Evolutionary conservation across 1,140 invertebrate genomes (phyloP).

Genomic region (Apis laboriosa): DNA sequence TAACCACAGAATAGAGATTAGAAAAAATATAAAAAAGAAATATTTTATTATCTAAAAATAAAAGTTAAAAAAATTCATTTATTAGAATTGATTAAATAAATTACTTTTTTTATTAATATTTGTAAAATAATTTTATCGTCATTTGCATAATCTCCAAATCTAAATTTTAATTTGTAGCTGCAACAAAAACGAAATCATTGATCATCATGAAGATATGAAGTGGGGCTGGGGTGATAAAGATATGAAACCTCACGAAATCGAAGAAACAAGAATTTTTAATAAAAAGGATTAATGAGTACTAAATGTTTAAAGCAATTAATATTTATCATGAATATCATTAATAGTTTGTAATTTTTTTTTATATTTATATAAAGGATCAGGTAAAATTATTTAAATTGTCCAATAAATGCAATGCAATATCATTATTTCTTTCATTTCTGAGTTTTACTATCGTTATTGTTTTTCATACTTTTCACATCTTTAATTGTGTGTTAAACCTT

Average conservation of each 20-base stretch:
- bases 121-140: too few species aligned
- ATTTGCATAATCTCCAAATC: not conserved
- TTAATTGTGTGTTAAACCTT: too few species aligned
- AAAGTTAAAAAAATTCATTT: not conserved
- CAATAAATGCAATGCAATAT: too few species aligned
- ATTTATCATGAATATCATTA: slow-evolving; percentile 17
- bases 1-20: not conserved
- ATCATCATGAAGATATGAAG: slow-evolving; percentile 78
- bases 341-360: not conserved
- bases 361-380: not conserved
- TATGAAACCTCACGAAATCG: slow-evolving; percentile 82
- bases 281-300: slow-evolving; percentile 66
- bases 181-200: slow-evolving; percentile 27
- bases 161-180: slow-evolving; percentile 10
- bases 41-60: not conserved
- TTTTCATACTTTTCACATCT: too few species aligned
- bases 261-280: slow-evolving; percentile 75
- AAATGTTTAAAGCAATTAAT: slow-evolving; percentile 54
- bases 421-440: too few species aligned
- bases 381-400: too few species aligned
- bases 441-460: too few species aligned
- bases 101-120: too few species aligned
- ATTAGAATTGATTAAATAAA: too few species aligned
- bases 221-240: slow-evolving; percentile 86
- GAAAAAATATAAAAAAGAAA: not conserved